Evolutionary conservation across 2,113 vertebrate genomes (phyloP).

Genomic region (Chlorodrepanis virens): DNA sequence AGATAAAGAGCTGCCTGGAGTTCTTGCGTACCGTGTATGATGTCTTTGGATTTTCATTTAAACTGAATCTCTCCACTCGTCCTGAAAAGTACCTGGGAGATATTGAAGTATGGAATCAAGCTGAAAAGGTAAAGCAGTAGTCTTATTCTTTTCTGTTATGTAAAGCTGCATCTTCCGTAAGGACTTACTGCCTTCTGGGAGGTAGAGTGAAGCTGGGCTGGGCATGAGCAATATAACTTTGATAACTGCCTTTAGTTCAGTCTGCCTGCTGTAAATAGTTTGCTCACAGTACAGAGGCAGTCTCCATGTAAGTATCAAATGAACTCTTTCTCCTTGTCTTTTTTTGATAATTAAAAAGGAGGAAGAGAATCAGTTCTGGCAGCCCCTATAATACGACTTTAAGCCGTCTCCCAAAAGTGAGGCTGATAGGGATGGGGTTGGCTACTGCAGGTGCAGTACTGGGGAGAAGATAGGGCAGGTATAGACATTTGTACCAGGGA

Average conservation of each 20-base stretch:
- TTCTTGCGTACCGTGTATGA: slow-evolving; percentile 90
- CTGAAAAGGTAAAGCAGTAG: slow-evolving; percentile 86
- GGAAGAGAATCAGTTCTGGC: not conserved
- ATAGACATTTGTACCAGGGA: not conserved
- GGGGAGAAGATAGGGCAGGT: not conserved
- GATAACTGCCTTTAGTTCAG: not conserved
- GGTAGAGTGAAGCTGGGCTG: not conserved
- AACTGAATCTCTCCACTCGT: slow-evolving; percentile 94
- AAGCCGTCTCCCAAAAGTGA: not conserved
- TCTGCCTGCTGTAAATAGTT: not conserved
- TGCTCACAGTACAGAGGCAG: not conserved
- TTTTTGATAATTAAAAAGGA: not conserved
- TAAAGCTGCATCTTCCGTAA: not conserved
- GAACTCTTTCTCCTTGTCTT: not conserved
- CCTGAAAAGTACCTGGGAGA: slow-evolving; percentile 97
- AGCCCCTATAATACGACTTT: not conserved
- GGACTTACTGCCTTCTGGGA: not conserved
- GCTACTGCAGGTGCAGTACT: not conserved
- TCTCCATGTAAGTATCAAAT: not conserved
- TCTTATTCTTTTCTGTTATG: not conserved
- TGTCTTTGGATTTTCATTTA: slow-evolving; percentile 95
- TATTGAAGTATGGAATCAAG: slow-evolving; percentile 87
- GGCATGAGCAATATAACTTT: not conserved
- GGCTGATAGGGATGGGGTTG: not conserved
- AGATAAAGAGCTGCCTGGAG: slow-evolving; percentile 94